These are phyloP conservation scores for Eidolon dupreanum DNA, from an alignment of 2,797 vertebrate genomes.

Conservation along the genomic window DNA sequence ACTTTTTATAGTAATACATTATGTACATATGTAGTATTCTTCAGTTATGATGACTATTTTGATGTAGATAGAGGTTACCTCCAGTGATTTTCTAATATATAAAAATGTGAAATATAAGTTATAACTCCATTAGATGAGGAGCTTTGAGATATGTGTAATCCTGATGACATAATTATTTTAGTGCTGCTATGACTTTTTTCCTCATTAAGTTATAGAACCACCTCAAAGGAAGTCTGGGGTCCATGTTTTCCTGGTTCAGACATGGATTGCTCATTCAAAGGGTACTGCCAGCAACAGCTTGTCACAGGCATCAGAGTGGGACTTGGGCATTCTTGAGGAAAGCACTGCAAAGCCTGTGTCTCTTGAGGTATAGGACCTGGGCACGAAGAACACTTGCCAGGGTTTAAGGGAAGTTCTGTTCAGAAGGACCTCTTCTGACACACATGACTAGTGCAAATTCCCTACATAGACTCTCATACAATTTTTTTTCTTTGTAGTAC, in stretches of 20 bases:
- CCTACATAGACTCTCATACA: neutral
- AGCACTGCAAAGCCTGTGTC: neutral
- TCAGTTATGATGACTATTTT: neutral
- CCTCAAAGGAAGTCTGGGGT: neutral
- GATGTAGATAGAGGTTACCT: neutral
- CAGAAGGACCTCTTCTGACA: neutral
- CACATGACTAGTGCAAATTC: neutral
- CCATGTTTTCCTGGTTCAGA: neutral
- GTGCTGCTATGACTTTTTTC: neutral
- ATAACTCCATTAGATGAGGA: neutral
- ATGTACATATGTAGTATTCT: neutral
- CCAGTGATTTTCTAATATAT: neutral
- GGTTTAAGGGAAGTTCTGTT: neutral
- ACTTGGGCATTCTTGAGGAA: neutral
- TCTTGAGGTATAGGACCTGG: neutral
- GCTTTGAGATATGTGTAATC: neutral
- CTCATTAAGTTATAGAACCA: neutral
- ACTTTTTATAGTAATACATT: neutral
- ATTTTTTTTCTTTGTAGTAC: neutral
- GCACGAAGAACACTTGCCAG: neutral
- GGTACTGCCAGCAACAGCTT: neutral
- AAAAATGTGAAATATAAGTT: neutral
- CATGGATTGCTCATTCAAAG: rapidly evolving
- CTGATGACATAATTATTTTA: neutral
- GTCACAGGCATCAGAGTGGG: neutral